These are phyloP conservation scores for Hiodon tergisus DNA, from an alignment of 2,113 vertebrate species.

Conservation along the genomic window DNA sequence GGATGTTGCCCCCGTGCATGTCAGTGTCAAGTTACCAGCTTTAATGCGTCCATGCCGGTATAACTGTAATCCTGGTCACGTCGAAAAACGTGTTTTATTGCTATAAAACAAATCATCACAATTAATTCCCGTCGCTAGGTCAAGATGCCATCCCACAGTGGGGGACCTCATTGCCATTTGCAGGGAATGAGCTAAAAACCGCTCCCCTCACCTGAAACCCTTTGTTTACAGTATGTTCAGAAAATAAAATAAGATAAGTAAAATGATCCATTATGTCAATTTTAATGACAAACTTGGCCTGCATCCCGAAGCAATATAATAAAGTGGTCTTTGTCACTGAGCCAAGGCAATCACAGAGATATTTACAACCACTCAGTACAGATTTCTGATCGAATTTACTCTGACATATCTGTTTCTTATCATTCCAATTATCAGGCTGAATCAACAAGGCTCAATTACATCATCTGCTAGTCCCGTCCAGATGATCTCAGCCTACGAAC, in stretches of 20 bases:
- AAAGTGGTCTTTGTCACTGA: conserved; percentile 5
- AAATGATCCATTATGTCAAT: not conserved
- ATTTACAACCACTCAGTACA: not conserved
- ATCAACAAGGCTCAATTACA: conserved; percentile 32
- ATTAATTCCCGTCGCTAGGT: too few relatives aligned
- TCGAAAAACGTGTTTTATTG: too few relatives aligned
- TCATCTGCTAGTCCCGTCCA: conserved; percentile 22
- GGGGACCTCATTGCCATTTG: too few relatives aligned
- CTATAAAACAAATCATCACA: too few relatives aligned
- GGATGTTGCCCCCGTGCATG: too few relatives aligned
- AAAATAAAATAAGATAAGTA: not conserved
- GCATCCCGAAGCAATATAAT: too few relatives aligned
- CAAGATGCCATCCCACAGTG: too few relatives aligned
- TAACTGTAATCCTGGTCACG: too few relatives aligned
- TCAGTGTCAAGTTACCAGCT: too few relatives aligned
- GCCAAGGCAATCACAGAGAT: conserved; percentile 6
- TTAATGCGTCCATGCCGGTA: too few relatives aligned
- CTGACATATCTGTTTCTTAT: conserved; percentile 24
- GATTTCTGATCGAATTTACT: not conserved
- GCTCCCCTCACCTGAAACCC: too few relatives aligned
- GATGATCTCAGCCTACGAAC: conserved; percentile 29
- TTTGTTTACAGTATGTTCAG: not conserved
- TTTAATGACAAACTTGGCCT: not conserved
- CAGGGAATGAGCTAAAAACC: too few relatives aligned
- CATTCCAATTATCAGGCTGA: conserved; percentile 23